Evolutionary conservation across 2,888 invertebrate species (phyloP).

Genomic region (Platycheirus rosarum): DNA sequence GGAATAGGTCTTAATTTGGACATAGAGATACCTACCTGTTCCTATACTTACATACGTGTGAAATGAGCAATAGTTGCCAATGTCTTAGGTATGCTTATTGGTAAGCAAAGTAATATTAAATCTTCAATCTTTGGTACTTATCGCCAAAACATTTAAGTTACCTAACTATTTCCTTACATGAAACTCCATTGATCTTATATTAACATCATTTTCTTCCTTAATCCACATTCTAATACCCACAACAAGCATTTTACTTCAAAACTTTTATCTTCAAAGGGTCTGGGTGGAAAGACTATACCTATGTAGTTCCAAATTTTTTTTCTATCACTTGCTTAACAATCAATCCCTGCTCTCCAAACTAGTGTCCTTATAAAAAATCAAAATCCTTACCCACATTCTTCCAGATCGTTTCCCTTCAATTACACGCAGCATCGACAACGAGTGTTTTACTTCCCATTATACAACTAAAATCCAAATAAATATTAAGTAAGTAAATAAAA

Average conservation of each 20-base stretch:
- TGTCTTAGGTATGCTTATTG: too few species aligned
- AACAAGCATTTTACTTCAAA: slow-evolving; percentile 60
- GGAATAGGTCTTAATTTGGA: too few species aligned
- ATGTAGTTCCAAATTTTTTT: slow-evolving; percentile 13
- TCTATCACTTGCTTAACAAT: slow-evolving; percentile 12
- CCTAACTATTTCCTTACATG: too few species aligned
- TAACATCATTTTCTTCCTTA: slow-evolving; percentile 26
- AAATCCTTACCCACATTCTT: slow-evolving; percentile 62
- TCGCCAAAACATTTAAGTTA: too few species aligned
- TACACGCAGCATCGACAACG: slow-evolving; percentile 71
- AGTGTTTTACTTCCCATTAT: slow-evolving; percentile 74
- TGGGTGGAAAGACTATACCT: not conserved
- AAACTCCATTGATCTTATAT: slow-evolving; percentile 38
- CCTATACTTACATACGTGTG: too few species aligned
- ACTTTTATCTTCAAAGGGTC: slow-evolving; percentile 26
- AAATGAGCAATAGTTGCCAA: too few species aligned
- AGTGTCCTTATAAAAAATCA: slow-evolving; percentile 12
- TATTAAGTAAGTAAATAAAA: slow-evolving; percentile 68
- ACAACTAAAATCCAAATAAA: slow-evolving; percentile 71
- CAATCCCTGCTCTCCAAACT: slow-evolving; percentile 26
- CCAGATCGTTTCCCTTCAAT: slow-evolving; percentile 73
- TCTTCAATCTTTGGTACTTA: too few species aligned
- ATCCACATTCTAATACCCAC: not conserved
- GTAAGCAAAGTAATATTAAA: too few species aligned
- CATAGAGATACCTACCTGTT: too few species aligned